Percentiles rank a stretch among this genome's conserved stretches.
phyloP scores from a whole-genome alignment of 2,113 vertebrate genomes.

The Apodemus sylvaticus region DNA sequence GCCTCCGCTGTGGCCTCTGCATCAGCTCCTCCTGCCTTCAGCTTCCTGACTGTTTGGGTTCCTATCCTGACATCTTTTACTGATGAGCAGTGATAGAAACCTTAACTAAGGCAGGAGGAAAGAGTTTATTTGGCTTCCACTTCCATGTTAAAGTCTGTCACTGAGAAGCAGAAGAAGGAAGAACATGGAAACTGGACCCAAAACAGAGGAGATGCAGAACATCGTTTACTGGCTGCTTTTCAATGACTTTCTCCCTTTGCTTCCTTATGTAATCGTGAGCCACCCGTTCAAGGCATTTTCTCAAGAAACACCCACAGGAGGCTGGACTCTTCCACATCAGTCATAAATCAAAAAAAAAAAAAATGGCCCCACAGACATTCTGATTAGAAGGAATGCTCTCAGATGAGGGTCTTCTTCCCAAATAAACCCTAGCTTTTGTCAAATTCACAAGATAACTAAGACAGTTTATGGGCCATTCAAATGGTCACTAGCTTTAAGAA shows the following conservation, averaged over 20 bases:
- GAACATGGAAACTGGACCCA: not conserved
- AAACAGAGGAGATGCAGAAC: not conserved
- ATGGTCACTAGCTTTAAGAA: not conserved
- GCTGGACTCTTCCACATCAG: not conserved
- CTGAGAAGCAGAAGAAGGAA: not conserved
- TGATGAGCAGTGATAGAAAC: not conserved
- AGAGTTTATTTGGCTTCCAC: not conserved
- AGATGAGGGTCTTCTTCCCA: not conserved
- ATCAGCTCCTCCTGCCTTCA: not conserved
- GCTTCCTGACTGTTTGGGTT: not conserved
- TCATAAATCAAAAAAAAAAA: not conserved
- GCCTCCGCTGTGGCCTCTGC: not conserved
- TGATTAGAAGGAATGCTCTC: not conserved
- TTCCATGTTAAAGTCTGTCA: not conserved
- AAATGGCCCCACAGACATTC: not conserved
- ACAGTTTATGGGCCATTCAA: not conserved
- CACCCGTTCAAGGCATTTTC: not conserved
- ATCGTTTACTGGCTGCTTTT: not conserved
- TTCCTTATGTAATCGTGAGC: not conserved
- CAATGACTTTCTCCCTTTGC: not conserved
- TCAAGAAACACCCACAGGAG: not conserved
- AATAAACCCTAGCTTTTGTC: not conserved
- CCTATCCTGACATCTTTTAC: not conserved
- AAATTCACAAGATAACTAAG: no score
- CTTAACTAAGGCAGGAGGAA: not conserved